Percentiles rank a stretch among this genome's conserved stretches.
Conservation (phyloP, 1,140 invertebrate species). For the Drosophila bocki region DNA sequence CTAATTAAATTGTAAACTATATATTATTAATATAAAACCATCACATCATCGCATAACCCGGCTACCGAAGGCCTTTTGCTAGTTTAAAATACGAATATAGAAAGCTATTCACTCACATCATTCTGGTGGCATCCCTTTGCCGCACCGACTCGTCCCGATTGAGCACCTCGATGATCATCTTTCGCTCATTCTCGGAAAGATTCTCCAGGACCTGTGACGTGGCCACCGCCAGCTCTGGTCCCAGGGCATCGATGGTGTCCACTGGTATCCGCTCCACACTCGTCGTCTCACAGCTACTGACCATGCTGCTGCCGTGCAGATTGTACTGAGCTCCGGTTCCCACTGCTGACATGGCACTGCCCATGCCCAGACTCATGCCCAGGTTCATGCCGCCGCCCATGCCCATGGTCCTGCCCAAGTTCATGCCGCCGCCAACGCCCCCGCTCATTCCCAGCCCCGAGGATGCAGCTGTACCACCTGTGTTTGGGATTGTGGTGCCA, state of each 20-base stretch:
- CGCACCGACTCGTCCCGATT: constrained; percentile 83
- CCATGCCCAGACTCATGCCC: constrained; percentile 45
- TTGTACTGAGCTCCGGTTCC: constrained; percentile 22
- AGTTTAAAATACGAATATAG: neutral
- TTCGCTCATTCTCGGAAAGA: constrained; percentile 83
- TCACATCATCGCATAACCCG: neutral
- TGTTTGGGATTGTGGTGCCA: constrained; percentile 35
- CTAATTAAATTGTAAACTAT: too few species aligned
- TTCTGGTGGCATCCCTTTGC: constrained; percentile 82
- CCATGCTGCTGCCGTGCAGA: constrained; percentile 40
- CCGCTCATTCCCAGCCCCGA: constrained; percentile 39
- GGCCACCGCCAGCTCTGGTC: constrained; percentile 79
- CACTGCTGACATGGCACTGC: constrained; percentile 23
- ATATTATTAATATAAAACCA: neutral
- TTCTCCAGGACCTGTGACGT: constrained; percentile 83
- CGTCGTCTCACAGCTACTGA: constrained; percentile 61
- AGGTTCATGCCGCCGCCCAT: constrained; percentile 37
- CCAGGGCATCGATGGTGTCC: constrained; percentile 77
- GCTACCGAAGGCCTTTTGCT: neutral
- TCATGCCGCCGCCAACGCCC: constrained; percentile 17
- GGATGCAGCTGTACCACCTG: constrained; percentile 20
- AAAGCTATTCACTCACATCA: constrained; percentile 76
- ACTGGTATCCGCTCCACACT: constrained; percentile 74
- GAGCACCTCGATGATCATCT: constrained; percentile 84
- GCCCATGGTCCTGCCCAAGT: constrained; percentile 9